Conservation (phyloP, 1,140 invertebrate genomes). For the Zaprionus vittiger region DNA sequence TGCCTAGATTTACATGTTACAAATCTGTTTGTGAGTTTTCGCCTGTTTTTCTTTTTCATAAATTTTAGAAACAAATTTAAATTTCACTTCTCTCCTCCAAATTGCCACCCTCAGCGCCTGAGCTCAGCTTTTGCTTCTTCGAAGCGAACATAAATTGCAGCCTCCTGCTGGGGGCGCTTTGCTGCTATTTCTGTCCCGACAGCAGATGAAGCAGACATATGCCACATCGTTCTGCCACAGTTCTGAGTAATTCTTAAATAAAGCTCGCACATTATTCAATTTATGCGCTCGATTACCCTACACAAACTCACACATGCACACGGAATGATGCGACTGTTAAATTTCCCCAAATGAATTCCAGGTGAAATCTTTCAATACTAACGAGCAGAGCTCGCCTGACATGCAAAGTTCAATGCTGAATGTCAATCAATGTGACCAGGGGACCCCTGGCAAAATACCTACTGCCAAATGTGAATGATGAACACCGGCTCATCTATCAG, state of each 20-base stretch:
- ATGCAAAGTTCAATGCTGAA: conserved; percentile 77
- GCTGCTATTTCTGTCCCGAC: conserved; percentile 17
- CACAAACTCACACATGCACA: not conserved
- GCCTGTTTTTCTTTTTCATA: conserved; percentile 10
- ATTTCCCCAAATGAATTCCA: conserved; percentile 43
- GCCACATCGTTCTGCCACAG: conserved; percentile 19
- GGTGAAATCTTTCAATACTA: conserved; percentile 33
- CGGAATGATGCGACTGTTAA: conserved; percentile 11
- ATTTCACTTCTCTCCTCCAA: conserved; percentile 50
- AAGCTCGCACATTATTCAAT: conserved; percentile 31
- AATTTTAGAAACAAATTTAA: conserved; percentile 58
- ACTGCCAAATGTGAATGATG: conserved; percentile 45
- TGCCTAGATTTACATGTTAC: conserved; percentile 43
- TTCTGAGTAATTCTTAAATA: conserved; percentile 36
- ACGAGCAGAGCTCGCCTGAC: conserved; percentile 10
- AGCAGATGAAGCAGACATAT: conserved; percentile 2
- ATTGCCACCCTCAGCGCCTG: conserved; percentile 4
- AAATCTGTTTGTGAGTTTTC: conserved; percentile 23
- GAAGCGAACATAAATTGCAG: conserved; percentile 29
- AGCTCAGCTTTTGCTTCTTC: conserved; percentile 10
- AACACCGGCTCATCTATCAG: conserved; percentile 66
- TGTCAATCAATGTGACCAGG: conserved; percentile 67
- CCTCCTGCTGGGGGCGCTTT: conserved; percentile 10
- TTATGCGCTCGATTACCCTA: conserved; percentile 35
- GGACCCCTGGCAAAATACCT: conserved; percentile 11